Percentiles rank a stretch among this genome's conserved stretches.
phyloP scores from a whole-genome alignment of 2,888 invertebrate species.

The Oasisia sp. region DNA sequence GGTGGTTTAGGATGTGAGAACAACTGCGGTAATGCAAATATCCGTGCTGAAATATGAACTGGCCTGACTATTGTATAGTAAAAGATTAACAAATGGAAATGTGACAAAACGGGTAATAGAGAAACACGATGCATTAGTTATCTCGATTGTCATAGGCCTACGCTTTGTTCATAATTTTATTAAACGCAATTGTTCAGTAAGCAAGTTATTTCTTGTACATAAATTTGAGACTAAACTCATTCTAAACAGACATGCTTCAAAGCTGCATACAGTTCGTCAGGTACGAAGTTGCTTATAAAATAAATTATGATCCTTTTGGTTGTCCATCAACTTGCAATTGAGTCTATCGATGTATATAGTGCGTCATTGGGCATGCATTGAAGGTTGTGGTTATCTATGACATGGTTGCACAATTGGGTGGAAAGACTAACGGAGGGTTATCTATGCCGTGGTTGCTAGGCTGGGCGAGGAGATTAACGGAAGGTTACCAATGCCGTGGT shows the following conservation, averaged over 20 bases:
- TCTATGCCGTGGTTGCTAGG: neutral
- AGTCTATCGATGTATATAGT: neutral
- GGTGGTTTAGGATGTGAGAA: too few relatives aligned
- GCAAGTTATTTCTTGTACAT: neutral
- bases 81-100: slow-evolving; percentile 1
- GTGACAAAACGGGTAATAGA: neutral
- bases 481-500: neutral
- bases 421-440: neutral
- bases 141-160: neutral
- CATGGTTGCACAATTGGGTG: neutral
- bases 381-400: neutral
- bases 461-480: neutral
- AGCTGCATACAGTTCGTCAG: neutral
- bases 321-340: neutral
- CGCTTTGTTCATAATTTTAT: neutral
- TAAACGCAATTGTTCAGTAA: neutral
- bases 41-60: too few relatives aligned
- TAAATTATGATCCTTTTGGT: neutral
- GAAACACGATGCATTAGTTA: neutral
- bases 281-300: neutral
- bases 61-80: neutral
- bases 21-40: too few relatives aligned
- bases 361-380: neutral
- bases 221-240: neutral
- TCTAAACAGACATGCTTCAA: neutral